Evolutionary conservation across 1,140 invertebrate species (phyloP), one percentile per base, ranked within the genome.

Genomic region (Dreissena rostriformis): DNA sequence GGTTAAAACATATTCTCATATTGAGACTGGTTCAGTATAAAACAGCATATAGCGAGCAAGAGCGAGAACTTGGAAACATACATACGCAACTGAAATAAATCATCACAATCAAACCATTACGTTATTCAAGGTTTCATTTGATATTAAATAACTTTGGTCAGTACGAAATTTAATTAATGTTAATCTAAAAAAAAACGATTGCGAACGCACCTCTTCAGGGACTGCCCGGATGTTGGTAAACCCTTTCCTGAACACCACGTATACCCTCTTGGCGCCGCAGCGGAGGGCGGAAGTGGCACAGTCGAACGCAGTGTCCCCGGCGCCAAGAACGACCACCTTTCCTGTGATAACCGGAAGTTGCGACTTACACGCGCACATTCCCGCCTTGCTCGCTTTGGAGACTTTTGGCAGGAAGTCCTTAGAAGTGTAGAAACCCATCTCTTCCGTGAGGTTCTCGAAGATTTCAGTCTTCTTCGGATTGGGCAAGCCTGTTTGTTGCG

Each of bases 221-320:
- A 99, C 98, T 29, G 98, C 98, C 73, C 98, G 95, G 82, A 99
- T 97, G 88, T 98, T 98, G 17, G 96, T 97, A 87, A 98, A 98
- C 0, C 98, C 98, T 94, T 97, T 94, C 95, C 96, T 94, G 93
- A 99, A 99, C 12, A 98, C 96, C 0, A 99, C 97, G 90, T 96
- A 98, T 0, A 99, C 98, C 81, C 96, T 96, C 53, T 94, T 95
- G 0, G 98, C 98, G 0, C 98, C 99, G 93, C 99, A 99, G 26
- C 99, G 94, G 7, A 99, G 93, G 0, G 98, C 98, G 0, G 98
- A 99, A 0, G 99, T 99, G 0, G 99, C 99, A 93, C 99, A 99
- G 94, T 99, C 98, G 93, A 99, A 99, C 0, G 99, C 99, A 0
- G 99, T 99, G 92, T 99, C 99, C 0, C 99, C 98, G 19, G 98